Percentiles rank a stretch among this genome's conserved stretches.
Conservation (phyloP, 2,113 vertebrate species). For the Stigmatopora argus region DNA sequence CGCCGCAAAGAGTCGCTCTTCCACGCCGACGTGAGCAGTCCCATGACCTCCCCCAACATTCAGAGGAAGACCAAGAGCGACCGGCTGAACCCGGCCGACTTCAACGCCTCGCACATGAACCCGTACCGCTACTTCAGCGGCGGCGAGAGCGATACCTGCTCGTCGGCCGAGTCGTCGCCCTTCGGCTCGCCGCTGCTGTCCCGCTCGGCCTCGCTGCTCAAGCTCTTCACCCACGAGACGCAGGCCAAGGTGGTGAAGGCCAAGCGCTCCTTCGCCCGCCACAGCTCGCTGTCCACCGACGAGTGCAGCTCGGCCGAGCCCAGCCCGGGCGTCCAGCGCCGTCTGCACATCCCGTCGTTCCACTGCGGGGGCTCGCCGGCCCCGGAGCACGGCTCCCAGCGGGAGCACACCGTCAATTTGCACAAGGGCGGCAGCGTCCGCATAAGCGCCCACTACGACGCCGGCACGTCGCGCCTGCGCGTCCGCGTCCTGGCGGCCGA, state of each 20-base stretch:
- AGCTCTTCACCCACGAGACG: slow-evolving; percentile 88
- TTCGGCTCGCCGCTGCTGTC: slow-evolving; percentile 90
- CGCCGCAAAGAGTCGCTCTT: slow-evolving; percentile 91
- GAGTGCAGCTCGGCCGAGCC: slow-evolving; percentile 89
- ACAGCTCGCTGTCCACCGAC: slow-evolving; percentile 89
- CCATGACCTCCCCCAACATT: slow-evolving; percentile 77
- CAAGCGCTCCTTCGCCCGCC: slow-evolving; percentile 82
- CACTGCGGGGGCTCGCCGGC: slow-evolving; percentile 44
- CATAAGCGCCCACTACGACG: slow-evolving; percentile 82
- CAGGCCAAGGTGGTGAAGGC: slow-evolving; percentile 91
- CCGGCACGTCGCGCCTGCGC: slow-evolving; percentile 78
- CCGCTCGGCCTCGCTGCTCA: slow-evolving; percentile 88
- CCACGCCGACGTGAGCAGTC: slow-evolving; percentile 87
- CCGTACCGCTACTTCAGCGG: slow-evolving; percentile 89
- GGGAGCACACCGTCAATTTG: slow-evolving; percentile 78
- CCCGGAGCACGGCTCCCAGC: slow-evolving; percentile 50
- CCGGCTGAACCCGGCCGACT: slow-evolving; percentile 73
- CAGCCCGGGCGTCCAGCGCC: slow-evolving; percentile 82
- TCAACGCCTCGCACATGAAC: slow-evolving; percentile 78
- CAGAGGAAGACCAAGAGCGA: slow-evolving; percentile 68
- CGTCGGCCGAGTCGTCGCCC: slow-evolving; percentile 90
- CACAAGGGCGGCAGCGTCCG: slow-evolving; percentile 81
- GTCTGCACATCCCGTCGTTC: slow-evolving; percentile 67
- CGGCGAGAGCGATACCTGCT: slow-evolving; percentile 92
- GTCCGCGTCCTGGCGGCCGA: slow-evolving; percentile 82